These are phyloP conservation scores for Zaprionus vittiger DNA, from an alignment of 1,140 invertebrate species.

Conservation along the genomic window DNA sequence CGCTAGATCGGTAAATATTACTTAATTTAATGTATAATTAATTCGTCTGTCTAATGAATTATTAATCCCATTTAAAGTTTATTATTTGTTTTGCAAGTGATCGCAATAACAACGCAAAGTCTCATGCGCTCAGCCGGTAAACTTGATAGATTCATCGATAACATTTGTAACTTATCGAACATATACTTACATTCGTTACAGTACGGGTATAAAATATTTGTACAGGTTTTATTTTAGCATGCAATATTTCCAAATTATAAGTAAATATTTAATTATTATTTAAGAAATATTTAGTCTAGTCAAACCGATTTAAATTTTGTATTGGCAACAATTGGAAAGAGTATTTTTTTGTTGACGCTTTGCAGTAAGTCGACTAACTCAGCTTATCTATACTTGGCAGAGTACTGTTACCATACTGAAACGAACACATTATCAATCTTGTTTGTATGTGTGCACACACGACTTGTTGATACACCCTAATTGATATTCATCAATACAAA, in stretches of 20 bases:
- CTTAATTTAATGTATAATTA: not conserved
- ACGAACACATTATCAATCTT: not conserved
- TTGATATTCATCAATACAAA: constrained; percentile 8
- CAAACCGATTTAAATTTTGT: not conserved
- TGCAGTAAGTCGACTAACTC: not conserved
- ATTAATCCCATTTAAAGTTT: not conserved
- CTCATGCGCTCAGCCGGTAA: no score
- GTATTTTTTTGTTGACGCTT: not conserved
- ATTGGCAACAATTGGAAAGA: not conserved
- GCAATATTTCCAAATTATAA: no score
- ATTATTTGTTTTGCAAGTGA: constrained; percentile 3
- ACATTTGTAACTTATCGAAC: not conserved
- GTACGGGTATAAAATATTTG: not conserved
- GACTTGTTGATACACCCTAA: not conserved
- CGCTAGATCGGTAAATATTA: not conserved
- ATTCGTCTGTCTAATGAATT: not conserved
- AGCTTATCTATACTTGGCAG: not conserved
- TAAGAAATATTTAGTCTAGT: not conserved
- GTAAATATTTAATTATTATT: no score
- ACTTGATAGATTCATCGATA: not conserved
- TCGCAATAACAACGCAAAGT: not conserved
- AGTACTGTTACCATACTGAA: not conserved
- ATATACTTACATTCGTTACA: not conserved
- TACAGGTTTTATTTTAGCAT: no score
- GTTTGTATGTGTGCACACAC: not conserved